These are phyloP conservation scores for Prochilodus magdalenae DNA, from an alignment of 2,113 vertebrate species.

Conservation along the genomic window DNA sequence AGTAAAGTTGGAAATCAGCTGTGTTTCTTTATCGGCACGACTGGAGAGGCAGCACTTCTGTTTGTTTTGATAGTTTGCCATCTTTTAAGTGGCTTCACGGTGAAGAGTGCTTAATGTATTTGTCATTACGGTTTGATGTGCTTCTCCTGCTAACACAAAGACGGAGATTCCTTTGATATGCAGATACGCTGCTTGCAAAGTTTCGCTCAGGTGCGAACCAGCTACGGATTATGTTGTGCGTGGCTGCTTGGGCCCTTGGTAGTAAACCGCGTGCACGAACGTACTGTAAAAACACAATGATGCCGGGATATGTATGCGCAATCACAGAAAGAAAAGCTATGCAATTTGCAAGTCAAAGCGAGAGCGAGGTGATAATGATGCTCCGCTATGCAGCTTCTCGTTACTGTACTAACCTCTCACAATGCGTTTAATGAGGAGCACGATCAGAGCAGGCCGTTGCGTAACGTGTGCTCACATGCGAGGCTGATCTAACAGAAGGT, in stretches of 20 bases:
- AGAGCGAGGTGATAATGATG: neutral
- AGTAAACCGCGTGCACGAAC: constrained; percentile 14
- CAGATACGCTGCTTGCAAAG: constrained; percentile 24
- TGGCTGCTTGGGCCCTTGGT: neutral
- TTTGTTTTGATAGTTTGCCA: constrained; percentile 16
- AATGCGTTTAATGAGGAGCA: neutral
- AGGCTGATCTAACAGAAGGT: neutral
- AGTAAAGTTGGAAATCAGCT: too few species aligned
- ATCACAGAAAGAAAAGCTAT: neutral
- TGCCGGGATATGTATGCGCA: neutral
- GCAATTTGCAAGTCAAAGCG: constrained; percentile 1
- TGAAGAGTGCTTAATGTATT: constrained; percentile 40
- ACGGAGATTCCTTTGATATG: constrained; percentile 51
- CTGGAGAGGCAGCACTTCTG: constrained; percentile 6
- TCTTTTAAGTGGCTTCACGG: constrained; percentile 27
- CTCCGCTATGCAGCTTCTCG: neutral
- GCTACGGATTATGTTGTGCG: neutral
- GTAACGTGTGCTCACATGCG: neutral
- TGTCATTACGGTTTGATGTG: constrained; percentile 24
- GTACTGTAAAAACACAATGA: neutral
- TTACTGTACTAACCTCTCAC: neutral
- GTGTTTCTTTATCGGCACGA: too few species aligned
- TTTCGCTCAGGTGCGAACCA: neutral
- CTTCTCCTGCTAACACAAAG: neutral
- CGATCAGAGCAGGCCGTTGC: neutral